Conservation (phyloP, 2,797 vertebrate genomes). For the Poecilia picta region DNA sequence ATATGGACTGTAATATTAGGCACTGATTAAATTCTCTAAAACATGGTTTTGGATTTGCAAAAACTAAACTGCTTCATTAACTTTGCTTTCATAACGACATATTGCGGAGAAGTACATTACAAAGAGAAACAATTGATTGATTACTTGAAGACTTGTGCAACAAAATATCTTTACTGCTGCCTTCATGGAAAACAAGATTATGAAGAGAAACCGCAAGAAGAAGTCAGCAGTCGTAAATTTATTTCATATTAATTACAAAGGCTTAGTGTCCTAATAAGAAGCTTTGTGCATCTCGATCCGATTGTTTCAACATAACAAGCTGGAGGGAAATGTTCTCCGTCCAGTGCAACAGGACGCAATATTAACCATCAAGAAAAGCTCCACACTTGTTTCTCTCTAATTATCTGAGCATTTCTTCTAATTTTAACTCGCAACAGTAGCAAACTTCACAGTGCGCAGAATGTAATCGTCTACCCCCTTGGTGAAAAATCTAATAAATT, state of each 20-base stretch:
- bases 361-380: constrained; percentile 56
- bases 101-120: constrained; percentile 14
- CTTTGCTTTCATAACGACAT: background rate
- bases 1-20: background rate
- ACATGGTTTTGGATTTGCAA: background rate
- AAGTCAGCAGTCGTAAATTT: constrained; percentile 46
- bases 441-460: constrained; percentile 19
- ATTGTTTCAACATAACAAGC: constrained; percentile 33
- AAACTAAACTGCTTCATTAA: background rate
- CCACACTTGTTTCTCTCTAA: constrained; percentile 10
- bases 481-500: constrained; percentile 39
- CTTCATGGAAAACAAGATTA: background rate
- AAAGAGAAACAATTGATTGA: constrained; percentile 17
- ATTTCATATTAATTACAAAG: constrained; percentile 49
- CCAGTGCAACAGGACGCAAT: constrained; percentile 24
- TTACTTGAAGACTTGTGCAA: background rate
- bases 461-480: constrained; percentile 25
- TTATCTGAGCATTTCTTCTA: background rate
- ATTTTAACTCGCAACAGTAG: constrained; percentile 11
- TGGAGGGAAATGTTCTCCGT: constrained; percentile 32
- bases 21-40: background rate
- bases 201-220: constrained; percentile 38
- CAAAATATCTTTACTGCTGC: background rate
- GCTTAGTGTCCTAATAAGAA: constrained; percentile 69
- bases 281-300: constrained; percentile 26